phyloP scores from a whole-genome alignment of 2,888 invertebrate genomes.

The Lasioglossum vierecki region DNA sequence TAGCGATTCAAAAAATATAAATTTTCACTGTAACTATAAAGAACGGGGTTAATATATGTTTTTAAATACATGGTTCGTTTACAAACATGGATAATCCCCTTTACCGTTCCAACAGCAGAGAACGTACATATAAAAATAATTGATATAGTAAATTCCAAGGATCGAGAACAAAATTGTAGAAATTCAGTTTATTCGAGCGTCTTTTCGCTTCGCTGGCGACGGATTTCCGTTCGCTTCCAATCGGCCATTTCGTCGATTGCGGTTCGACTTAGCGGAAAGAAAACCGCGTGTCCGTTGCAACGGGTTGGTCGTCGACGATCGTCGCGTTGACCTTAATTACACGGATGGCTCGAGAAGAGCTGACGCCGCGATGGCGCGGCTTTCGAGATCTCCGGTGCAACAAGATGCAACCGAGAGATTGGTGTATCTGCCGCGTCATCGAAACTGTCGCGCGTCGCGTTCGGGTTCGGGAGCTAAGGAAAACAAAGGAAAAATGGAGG shows the following conservation, averaged over 20 bases:
- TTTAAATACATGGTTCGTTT: too few relatives aligned
- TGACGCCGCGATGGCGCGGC: slow-evolving; percentile 25
- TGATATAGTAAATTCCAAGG: not conserved
- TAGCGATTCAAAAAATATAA: too few relatives aligned
- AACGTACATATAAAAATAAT: not conserved
- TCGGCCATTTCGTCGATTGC: not conserved
- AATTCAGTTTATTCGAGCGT: not conserved
- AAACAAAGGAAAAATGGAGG: not conserved
- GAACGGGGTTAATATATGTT: too few relatives aligned
- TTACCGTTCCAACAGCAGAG: not conserved
- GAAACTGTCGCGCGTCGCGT: not conserved
- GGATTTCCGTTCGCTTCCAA: not conserved
- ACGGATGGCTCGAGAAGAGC: slow-evolving; percentile 40
- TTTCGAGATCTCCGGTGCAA: not conserved
- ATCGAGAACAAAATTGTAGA: not conserved
- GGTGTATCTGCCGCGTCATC: slow-evolving; percentile 21
- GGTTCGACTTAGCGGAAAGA: slow-evolving; percentile 9
- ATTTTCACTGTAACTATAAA: too few relatives aligned
- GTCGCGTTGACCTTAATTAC: slow-evolving; percentile 65
- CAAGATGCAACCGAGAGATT: slow-evolving; percentile 21
- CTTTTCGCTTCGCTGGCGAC: not conserved
- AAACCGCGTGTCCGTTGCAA: slow-evolving; percentile 20
- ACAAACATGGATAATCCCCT: too few relatives aligned
- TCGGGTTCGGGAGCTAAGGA: not conserved
- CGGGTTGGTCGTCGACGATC: slow-evolving; percentile 48